Base-by-base conservation (phyloP, 1,140 invertebrate species). In the Conus ventricosus region DNA sequence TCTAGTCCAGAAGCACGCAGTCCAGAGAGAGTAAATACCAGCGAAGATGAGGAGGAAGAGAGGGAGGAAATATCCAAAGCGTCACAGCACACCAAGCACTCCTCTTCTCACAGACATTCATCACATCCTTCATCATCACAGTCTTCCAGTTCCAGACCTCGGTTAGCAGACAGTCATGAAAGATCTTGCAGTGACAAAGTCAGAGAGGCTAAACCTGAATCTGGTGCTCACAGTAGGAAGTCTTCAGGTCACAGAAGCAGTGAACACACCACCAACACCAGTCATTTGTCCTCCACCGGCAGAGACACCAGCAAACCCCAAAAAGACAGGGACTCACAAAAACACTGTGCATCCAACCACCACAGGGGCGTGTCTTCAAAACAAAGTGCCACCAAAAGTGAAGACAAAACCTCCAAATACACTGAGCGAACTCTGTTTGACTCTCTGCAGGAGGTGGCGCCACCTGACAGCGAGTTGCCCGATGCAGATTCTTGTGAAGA, bases 401-500 rank as follows among this genome's bases (percentile, higher is more conserved):
- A 53, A 67, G 67, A 27, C 20, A 75, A 15, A 75, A n/a, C 5
- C 63, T 6, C 8, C 67, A 5, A 7, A 23, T 11, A 85, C 39
- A 15, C 25, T 7, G 84, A 13, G 11, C 25, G 23, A 86, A 76
- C 15, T 25, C 25, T 71, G 25, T 55, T 75, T 15, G 67, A 39
- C 17, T 39, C 60, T 53, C 54, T 76, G 8, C 4, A 25, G 39
- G 0, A n/a, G 11, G 5, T 8, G 13, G 25, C 60, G 8, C 17
- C 54, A 25, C 15, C 11, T 17, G 15, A 25, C 53, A 80, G 20
- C 5, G 25, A 8, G 53, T 4, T 10, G 7, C 51, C 5, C 5
- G 71, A n/a, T 5, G 51, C 51, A 17, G 71, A 80, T 25, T 78
- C 75, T 10, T 87, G 60, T 51, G 85, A 87, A 25, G 85, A 87